Evolutionary conservation across 2,113 vertebrate species (phyloP).

Genomic region (Pitta sordida): DNA sequence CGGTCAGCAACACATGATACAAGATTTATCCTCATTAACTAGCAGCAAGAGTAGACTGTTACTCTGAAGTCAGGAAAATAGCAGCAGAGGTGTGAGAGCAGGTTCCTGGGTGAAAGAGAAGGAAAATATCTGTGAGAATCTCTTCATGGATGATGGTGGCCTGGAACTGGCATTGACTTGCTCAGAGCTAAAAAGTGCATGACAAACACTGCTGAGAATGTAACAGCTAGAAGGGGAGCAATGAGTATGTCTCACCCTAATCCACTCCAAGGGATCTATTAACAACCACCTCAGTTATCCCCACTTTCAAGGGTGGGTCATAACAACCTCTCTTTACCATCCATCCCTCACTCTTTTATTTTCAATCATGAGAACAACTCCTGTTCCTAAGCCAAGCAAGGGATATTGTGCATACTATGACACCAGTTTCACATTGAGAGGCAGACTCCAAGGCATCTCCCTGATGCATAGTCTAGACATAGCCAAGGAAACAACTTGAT

Average conservation of each 20-base stretch:
- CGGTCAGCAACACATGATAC: neutral
- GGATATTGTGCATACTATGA: neutral
- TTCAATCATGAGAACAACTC: neutral
- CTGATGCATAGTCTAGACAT: neutral
- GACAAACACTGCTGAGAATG: neutral
- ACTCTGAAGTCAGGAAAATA: neutral
- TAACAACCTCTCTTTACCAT: neutral
- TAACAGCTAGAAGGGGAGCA: neutral
- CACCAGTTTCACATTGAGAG: neutral
- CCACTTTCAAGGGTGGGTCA: accelerated
- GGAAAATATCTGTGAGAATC: neutral
- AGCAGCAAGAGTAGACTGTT: neutral
- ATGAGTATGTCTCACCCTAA: neutral
- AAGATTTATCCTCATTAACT: neutral
- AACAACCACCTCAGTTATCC: neutral
- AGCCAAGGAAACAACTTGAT: neutral
- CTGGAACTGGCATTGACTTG: neutral
- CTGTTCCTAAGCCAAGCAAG: neutral
- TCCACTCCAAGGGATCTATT: neutral
- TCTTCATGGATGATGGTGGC: accelerated
- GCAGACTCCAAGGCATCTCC: neutral
- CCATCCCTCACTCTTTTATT: accelerated
- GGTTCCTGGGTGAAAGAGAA: neutral
- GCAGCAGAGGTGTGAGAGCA: neutral
- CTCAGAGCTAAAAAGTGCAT: neutral